Evolutionary conservation across 1,140 invertebrate species (phyloP).

Genomic region (Zeugodacus cucurbitae): DNA sequence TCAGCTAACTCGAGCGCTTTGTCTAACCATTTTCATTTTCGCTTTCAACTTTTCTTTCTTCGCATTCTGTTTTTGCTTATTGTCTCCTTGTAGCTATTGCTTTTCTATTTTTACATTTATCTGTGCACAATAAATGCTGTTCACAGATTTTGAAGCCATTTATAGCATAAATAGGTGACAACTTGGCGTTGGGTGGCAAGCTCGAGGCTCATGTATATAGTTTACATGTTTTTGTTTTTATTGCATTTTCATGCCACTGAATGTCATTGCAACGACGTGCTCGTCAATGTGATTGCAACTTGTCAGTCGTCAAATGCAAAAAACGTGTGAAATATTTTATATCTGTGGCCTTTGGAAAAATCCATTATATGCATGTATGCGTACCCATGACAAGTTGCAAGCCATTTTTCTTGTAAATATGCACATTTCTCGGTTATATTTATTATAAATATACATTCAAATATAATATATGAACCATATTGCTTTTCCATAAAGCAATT

Average conservation of each 20-base stretch:
- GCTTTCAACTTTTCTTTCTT: not conserved
- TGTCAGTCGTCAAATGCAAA: not conserved
- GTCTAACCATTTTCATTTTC: not conserved
- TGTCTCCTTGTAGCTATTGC: not conserved
- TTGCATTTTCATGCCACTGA: not conserved
- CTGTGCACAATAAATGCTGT: not conserved
- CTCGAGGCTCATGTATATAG: not conserved
- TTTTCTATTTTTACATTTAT: not conserved
- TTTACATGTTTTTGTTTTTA: not conserved
- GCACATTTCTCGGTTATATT: not conserved
- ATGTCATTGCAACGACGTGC: slow-evolving; percentile 7
- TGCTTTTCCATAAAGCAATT: too few species aligned
- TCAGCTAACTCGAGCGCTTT: not conserved
- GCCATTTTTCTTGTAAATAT: not conserved
- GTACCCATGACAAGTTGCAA: not conserved
- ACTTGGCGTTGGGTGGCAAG: not conserved
- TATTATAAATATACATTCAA: not conserved
- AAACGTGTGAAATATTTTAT: slow-evolving; percentile 32
- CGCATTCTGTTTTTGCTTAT: not conserved
- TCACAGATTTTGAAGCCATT: not conserved
- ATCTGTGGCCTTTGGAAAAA: not conserved
- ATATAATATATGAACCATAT: not conserved
- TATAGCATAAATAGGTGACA: not conserved
- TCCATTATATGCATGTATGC: not conserved
- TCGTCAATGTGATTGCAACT: not conserved